Base-by-base conservation (phyloP, 2,888 invertebrate species). In the Thymelicus lineola region DNA sequence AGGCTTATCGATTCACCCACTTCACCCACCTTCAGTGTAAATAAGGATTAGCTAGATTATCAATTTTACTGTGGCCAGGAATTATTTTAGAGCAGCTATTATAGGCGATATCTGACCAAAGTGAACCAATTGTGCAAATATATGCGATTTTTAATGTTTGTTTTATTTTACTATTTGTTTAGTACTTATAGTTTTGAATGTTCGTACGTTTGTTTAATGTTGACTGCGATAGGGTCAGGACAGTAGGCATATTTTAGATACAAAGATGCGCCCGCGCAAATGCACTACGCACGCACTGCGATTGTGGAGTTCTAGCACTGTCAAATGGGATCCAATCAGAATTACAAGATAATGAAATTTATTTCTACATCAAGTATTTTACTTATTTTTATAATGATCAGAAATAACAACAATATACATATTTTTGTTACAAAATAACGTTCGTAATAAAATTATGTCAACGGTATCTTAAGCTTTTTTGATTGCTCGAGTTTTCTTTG, bases 1-100 rank as follows among this genome's bases (percentile, higher is more conserved):
- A 77, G 74, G 77, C 88, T 92, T 92, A 92, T 92, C 92, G 79
- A 80, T 76, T 71, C 80, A 83, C 82, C 86, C 91, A 91, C 91
- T 91, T 89, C 86, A 92, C 83, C 73, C 84, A 86, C 89, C 85
- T 84, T 83, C 85, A 87, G 77, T 89, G 91, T 82, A 90, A 91
- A 92, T 84, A 92, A 83, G 89, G 91, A 91, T 91, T 89, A 90
- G 82, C 80, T 78, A 79, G 79, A 87, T 90, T 91, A 91, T 91
- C 91, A 90, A 87, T 90, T 88, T 88, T 87, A 89, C 85, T 88
- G 75, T 82, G 67, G 80, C 75, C 82, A 83, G 83, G 83, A 87
- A 89, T 79, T 82, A 87, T 89, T 88, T 86, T 70, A 81, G 80
- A 84, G 81, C 80, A 79, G 73, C 76, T 73, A 84, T 84, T 80